Conservation (phyloP, 2,888 invertebrate genomes). For the Sarcophaga carnaria region DNA sequence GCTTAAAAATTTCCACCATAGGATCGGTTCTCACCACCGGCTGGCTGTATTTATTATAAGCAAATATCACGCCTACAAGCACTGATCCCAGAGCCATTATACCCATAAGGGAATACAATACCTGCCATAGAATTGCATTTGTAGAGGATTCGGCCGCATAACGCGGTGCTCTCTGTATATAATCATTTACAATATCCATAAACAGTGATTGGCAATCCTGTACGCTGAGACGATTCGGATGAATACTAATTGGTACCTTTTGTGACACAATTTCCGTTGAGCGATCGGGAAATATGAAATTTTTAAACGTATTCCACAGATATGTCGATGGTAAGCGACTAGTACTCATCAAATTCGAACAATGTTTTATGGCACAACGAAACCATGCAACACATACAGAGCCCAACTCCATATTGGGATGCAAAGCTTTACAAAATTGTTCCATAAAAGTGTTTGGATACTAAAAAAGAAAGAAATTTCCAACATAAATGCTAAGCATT, state of each 20-base stretch:
- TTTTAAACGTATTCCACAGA: slow-evolving; percentile 71
- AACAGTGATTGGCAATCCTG: slow-evolving; percentile 71
- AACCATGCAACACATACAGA: slow-evolving; percentile 72
- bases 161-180: slow-evolving; percentile 71
- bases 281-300: slow-evolving; percentile 71
- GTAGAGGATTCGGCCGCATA: slow-evolving; percentile 68
- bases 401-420: slow-evolving; percentile 67
- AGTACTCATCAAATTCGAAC: slow-evolving; percentile 61
- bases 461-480: slow-evolving; percentile 24
- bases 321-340: slow-evolving; percentile 49
- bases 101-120: slow-evolving; percentile 67
- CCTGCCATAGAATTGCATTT: slow-evolving; percentile 71
- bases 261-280: slow-evolving; percentile 67
- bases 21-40: slow-evolving; percentile 18
- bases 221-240: slow-evolving; percentile 69
- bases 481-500: no score
- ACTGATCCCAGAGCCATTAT: slow-evolving; percentile 56
- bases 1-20: slow-evolving; percentile 35
- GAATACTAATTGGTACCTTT: slow-evolving; percentile 70
- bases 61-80: slow-evolving; percentile 51
- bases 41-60: slow-evolving; percentile 53
- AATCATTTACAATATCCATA: slow-evolving; percentile 72
- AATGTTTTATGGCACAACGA: slow-evolving; percentile 71
- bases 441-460: slow-evolving; percentile 68
- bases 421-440: slow-evolving; percentile 69